A percentile compares a stretch with the other conserved stretches of the same genome.
Evolutionary conservation across 2,888 invertebrate species (phyloP).

Genomic region (Meteorus cinctellus): DNA sequence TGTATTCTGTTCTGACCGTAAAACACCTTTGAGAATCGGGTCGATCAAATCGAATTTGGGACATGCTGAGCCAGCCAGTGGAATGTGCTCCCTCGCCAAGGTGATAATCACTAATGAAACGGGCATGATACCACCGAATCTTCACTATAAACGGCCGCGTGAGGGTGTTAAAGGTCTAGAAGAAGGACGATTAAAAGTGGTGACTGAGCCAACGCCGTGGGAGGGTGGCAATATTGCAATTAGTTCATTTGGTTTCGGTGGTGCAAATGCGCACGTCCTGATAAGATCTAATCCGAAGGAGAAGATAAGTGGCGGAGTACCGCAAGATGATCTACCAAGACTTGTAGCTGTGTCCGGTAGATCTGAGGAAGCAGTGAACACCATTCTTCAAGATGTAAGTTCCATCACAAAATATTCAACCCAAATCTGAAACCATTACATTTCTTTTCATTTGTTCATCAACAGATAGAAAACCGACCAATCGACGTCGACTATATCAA

Average conservation of each 20-base stretch:
- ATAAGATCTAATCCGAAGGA: slow-evolving; percentile 78
- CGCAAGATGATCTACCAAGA: slow-evolving; percentile 81
- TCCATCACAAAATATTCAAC: background rate
- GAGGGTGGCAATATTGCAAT: slow-evolving; percentile 84
- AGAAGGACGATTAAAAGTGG: slow-evolving; percentile 81
- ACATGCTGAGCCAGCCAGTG: slow-evolving; percentile 91
- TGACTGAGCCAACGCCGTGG: slow-evolving; percentile 83
- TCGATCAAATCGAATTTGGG: slow-evolving; percentile 96
- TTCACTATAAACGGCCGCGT: slow-evolving; percentile 82
- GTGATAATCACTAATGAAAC: slow-evolving; percentile 87
- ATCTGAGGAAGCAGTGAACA: slow-evolving; percentile 83
- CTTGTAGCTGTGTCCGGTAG: slow-evolving; percentile 86
- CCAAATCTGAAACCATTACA: background rate
- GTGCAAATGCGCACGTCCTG: slow-evolving; percentile 86
- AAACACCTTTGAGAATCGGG: slow-evolving; percentile 86
- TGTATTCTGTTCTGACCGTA: slow-evolving; percentile 84
- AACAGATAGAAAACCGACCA: slow-evolving; percentile 49
- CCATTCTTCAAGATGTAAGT: slow-evolving; percentile 78
- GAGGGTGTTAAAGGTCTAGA: slow-evolving; percentile 78
- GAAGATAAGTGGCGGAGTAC: slow-evolving; percentile 79
- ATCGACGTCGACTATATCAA: slow-evolving; percentile 49
- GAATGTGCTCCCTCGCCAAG: slow-evolving; percentile 88
- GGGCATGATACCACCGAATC: slow-evolving; percentile 88
- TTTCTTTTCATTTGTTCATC: background rate
- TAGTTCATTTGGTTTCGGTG: slow-evolving; percentile 96